Percentiles rank a stretch among this genome's conserved stretches.
Conservation (phyloP, 2,797 vertebrate species). For the Limosa lapponica region DNA sequence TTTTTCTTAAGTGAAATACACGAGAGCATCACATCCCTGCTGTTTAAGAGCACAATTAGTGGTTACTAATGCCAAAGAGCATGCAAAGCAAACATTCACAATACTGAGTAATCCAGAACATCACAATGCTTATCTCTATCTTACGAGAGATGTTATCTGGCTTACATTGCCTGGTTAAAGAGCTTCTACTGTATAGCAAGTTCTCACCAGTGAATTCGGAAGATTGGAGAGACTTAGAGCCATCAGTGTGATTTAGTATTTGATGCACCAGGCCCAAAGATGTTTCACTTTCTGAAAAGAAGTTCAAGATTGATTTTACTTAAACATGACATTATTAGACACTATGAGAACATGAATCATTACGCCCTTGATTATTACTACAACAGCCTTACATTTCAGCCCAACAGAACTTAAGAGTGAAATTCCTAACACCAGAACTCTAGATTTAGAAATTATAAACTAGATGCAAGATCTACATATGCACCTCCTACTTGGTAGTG, state of each 20-base stretch:
- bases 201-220: constrained; percentile 61
- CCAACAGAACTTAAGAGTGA: not conserved
- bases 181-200: constrained; percentile 30
- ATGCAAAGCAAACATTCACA: constrained; percentile 40
- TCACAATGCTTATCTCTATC: not conserved
- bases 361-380: not conserved
- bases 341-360: constrained; percentile 9
- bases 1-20: not conserved
- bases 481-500: not conserved
- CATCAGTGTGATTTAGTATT: constrained; percentile 60
- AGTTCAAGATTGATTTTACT: constrained; percentile 52
- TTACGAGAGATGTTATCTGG: not conserved
- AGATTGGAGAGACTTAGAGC: constrained; percentile 57
- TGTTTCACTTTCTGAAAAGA: constrained; percentile 65
- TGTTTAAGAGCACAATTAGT: not conserved
- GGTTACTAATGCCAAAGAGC: not conserved
- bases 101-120: not conserved
- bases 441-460: not conserved
- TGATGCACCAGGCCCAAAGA: constrained; percentile 52
- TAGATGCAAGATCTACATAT: not conserved
- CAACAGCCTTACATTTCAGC: not conserved
- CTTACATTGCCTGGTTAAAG: constrained; percentile 21
- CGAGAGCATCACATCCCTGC: not conserved
- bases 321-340: not conserved
- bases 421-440: not conserved